Conservation (phyloP, 2,888 invertebrate genomes). For the Synergus gifuensis region DNA sequence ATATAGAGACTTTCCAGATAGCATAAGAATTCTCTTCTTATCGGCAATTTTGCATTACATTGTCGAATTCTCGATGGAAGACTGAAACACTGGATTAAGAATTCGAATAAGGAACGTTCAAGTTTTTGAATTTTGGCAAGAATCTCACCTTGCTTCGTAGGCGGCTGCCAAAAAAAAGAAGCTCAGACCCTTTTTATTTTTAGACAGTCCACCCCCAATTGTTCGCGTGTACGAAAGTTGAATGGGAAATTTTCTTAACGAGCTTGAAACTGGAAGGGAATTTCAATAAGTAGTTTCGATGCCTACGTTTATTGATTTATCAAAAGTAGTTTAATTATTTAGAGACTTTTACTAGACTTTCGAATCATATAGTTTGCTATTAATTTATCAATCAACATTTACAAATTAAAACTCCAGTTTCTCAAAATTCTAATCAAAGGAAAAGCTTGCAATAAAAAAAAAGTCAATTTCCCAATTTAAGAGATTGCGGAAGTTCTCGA, state of each 20-base stretch:
- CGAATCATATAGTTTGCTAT: neutral
- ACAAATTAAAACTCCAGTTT: too few species aligned
- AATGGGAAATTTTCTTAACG: conserved; percentile 39
- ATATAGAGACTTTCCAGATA: neutral
- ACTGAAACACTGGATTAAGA: conserved; percentile 24
- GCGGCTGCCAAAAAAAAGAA: conserved; percentile 15
- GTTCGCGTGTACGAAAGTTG: conserved; percentile 30
- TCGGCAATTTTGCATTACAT: conserved; percentile 29
- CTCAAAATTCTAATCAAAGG: too few species aligned
- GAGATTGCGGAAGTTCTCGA: neutral
- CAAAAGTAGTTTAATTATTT: neutral
- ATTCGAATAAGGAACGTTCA: conserved; percentile 14
- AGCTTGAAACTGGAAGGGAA: conserved; percentile 8
- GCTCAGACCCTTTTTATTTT: conserved; percentile 22
- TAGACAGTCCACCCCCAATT: conserved; percentile 6
- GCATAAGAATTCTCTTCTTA: neutral
- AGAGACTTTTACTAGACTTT: neutral
- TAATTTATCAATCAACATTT: too few species aligned
- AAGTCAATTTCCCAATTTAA: neutral
- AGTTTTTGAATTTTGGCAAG: conserved; percentile 39
- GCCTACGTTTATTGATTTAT: conserved; percentile 1
- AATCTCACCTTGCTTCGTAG: conserved; percentile 16
- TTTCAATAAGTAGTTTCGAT: conserved; percentile 9
- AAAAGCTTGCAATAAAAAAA: too few species aligned
- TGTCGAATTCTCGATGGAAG: neutral